These are phyloP conservation scores for Hyposoter didymator DNA, from an alignment of 2,888 invertebrate species.

Conservation along the genomic window DNA sequence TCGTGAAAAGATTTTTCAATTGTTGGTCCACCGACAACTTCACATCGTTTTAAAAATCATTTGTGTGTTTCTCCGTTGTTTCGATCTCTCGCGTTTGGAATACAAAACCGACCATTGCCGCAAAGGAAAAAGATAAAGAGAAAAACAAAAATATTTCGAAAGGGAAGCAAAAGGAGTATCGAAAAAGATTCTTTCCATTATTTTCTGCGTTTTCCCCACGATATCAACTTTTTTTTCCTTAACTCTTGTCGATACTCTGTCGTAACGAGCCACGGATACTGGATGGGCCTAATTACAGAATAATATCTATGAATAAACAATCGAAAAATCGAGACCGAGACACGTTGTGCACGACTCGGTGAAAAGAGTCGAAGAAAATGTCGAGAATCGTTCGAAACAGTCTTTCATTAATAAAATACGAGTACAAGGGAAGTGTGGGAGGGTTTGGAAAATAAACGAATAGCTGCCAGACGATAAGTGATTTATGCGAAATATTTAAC, in stretches of 20 bases:
- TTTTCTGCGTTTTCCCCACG: neutral
- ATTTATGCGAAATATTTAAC: constrained; percentile 3
- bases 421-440: constrained; percentile 74
- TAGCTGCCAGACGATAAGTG: constrained; percentile 56
- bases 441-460: constrained; percentile 39
- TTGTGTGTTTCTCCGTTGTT: constrained; percentile 23
- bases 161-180: constrained; percentile 12
- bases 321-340: constrained; percentile 4
- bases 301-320: neutral
- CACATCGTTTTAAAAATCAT: constrained; percentile 47
- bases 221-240: neutral
- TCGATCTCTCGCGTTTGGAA: constrained; percentile 12
- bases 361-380: constrained; percentile 68
- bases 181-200: neutral
- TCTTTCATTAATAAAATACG: constrained; percentile 81
- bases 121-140: neutral
- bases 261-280: constrained; percentile 14
- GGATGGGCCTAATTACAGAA: constrained; percentile 38
- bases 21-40: constrained; percentile 53
- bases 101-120: neutral
- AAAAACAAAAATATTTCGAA: constrained; percentile 19
- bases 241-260: constrained; percentile 20
- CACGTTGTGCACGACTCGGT: constrained; percentile 51
- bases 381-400: constrained; percentile 70
- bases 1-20: constrained; percentile 62